These are phyloP conservation scores for Cyaniris semiargus DNA, from an alignment of 2,888 invertebrate species.

Conservation along the genomic window DNA sequence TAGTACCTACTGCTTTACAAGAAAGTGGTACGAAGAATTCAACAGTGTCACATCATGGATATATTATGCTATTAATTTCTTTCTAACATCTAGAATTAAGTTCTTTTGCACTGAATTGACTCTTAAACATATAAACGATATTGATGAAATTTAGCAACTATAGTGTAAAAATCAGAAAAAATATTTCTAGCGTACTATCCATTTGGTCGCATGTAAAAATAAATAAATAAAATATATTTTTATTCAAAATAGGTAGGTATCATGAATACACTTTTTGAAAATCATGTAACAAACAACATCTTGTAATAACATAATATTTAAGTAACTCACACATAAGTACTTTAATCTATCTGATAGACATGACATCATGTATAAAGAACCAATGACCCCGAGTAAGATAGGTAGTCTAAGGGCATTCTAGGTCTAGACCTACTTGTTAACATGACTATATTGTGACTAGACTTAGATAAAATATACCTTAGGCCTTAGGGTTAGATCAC, in stretches of 20 bases:
- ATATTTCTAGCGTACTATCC: neutral
- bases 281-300: neutral
- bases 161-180: too few species aligned
- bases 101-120: too few species aligned
- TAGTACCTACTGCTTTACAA: too few species aligned
- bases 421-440: neutral
- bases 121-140: neutral
- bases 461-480: too few species aligned
- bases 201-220: neutral
- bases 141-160: neutral
- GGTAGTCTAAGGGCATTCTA: neutral
- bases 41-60: too few species aligned
- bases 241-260: too few species aligned
- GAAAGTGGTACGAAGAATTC: too few species aligned
- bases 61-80: too few species aligned
- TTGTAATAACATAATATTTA: neutral
- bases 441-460: neutral
- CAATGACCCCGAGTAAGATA: conserved; percentile 8
- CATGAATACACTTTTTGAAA: too few species aligned
- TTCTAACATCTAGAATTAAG: too few species aligned
- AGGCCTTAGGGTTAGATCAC: too few species aligned
- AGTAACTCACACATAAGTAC: neutral
- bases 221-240: too few species aligned
- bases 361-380: neutral
- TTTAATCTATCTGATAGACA: neutral